Base-by-base conservation (phyloP, 2,113 vertebrate genomes). In the Clarias macrocephalus region DNA sequence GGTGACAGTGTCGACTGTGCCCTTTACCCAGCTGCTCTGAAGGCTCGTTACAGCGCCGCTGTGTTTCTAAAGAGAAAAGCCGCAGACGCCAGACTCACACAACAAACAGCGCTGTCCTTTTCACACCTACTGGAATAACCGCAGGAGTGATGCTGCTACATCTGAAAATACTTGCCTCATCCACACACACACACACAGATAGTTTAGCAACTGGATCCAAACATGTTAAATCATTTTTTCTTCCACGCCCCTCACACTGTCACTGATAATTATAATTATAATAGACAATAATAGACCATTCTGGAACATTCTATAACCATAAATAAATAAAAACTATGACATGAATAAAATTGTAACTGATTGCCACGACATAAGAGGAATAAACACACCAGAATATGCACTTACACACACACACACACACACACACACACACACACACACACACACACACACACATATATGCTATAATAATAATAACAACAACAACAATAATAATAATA, bases 21-120 rank as follows among this genome's bases (percentile, higher is more conserved):
- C 85, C 88, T 87, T 87, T 86, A 73, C 42, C 66, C 52, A 12
- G 21, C 6, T 23, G 70, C 79, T 83, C 88, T 84, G 75, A 89
- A 86, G 80, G 68, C 65, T 73, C 59, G 82, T 84, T 80, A 86
- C 60, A n/a, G 81, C 21, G 37, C 75, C 37, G 65, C 62, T 52
- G 85, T 33, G 76, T 80, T 83, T 87, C 79, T 85, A 83, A 83
- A 77, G 80, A 48, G 16, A 66, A 66, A 66, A n/a, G 62, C 81
- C 54, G 33, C 80, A 12, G 65, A 82, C 25, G n/a, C 73, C 83
- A 70, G 56, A 56, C 57, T 86, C 88, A 62, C 76, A 84, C 82
- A 30, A 60, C 75, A 85, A 87, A 88, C 86, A 82, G 68, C 75
- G 33, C 65, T 76, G 87, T 85, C 79, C 87, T 83, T 88, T 84